phyloP scores from a whole-genome alignment of 2,888 invertebrate genomes.

The Nomada goodeniana region DNA sequence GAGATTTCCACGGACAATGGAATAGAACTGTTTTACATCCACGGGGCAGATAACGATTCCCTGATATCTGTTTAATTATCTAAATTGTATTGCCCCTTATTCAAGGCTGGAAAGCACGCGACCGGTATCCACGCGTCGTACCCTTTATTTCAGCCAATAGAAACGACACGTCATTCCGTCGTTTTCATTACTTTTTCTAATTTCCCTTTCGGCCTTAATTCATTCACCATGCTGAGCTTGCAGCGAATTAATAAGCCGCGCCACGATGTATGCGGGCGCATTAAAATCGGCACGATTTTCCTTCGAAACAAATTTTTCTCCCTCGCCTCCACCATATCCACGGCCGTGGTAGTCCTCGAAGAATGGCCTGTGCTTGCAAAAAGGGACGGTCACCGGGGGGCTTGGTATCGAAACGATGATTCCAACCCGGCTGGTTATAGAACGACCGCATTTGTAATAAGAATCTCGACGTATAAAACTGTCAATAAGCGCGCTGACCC shows the following conservation, averaged over 20 bases:
- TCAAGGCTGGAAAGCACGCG: conserved; percentile 56
- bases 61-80: conserved; percentile 79
- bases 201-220: background rate
- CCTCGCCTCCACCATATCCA: conserved; percentile 29
- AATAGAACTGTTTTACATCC: conserved; percentile 71
- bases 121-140: conserved; percentile 20
- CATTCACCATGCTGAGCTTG: background rate
- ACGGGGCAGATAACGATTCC: conserved; percentile 62
- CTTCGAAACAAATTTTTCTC: background rate
- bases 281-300: background rate
- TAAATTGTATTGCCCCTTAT: conserved; percentile 77
- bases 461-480: conserved; percentile 76
- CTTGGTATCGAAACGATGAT: conserved; percentile 46
- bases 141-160: conserved; percentile 34
- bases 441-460: conserved; percentile 75
- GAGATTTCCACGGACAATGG: conserved; percentile 52
- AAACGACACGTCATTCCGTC: conserved; percentile 36
- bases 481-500: conserved; percentile 78
- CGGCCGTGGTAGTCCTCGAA: conserved; percentile 26
- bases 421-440: conserved; percentile 45
- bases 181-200: conserved; percentile 11
- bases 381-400: background rate
- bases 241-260: background rate
- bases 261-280: background rate
- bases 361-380: conserved; percentile 50